These are phyloP conservation scores for Eupithecia exiguata DNA, from an alignment of 2,888 invertebrate genomes.

Conservation along the genomic window DNA sequence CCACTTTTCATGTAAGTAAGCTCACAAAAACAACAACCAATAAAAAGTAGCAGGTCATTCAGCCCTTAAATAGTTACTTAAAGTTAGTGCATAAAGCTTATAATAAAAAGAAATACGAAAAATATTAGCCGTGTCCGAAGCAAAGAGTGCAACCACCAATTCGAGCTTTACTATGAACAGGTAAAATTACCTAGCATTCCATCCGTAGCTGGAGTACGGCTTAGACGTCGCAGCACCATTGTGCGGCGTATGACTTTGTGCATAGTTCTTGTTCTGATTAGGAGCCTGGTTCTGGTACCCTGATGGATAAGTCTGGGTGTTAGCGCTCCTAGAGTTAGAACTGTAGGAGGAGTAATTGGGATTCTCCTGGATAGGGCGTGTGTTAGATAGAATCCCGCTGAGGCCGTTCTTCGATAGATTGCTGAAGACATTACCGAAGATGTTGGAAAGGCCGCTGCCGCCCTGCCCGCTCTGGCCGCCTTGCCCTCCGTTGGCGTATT, in stretches of 20 bases:
- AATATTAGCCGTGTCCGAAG: slow-evolving; percentile 38
- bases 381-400: slow-evolving; percentile 69
- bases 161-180: slow-evolving; percentile 12
- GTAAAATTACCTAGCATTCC: slow-evolving; percentile 79
- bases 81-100: slow-evolving; percentile 19
- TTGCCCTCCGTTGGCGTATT: slow-evolving; percentile 58
- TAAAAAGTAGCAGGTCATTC: neutral
- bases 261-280: slow-evolving; percentile 71
- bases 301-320: slow-evolving; percentile 72
- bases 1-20: neutral
- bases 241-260: slow-evolving; percentile 61
- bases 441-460: slow-evolving; percentile 62
- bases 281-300: slow-evolving; percentile 64
- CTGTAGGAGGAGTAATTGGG: slow-evolving; percentile 73
- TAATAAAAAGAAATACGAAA: slow-evolving; percentile 28
- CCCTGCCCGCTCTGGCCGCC: slow-evolving; percentile 46
- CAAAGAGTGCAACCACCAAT: slow-evolving; percentile 37
- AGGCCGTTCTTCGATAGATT: slow-evolving; percentile 73
- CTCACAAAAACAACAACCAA: slow-evolving; percentile 4
- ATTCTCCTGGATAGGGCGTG: slow-evolving; percentile 77
- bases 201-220: slow-evolving; percentile 72
- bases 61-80: neutral
- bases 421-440: slow-evolving; percentile 72
- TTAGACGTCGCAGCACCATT: slow-evolving; percentile 65
- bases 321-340: slow-evolving; percentile 72